phyloP scores from a whole-genome alignment of 2,113 vertebrate genomes.

The Mystacornis crossleyi region DNA sequence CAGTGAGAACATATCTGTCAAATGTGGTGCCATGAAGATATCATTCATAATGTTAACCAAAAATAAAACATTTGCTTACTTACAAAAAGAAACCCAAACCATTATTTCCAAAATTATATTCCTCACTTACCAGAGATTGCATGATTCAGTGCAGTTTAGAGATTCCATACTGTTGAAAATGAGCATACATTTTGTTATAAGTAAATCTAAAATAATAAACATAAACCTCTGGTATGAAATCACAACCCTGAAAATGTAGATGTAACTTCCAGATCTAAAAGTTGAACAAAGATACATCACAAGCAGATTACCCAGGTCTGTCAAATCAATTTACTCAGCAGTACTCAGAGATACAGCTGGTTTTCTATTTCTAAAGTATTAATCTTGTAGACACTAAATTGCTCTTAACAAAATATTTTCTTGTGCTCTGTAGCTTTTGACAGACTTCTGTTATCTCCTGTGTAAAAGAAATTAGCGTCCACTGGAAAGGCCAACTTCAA shows the following conservation, averaged over 20 bases:
- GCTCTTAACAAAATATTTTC: constrained; percentile 8
- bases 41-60: neutral
- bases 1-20: neutral
- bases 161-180: neutral
- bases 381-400: neutral
- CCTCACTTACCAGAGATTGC: neutral
- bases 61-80: neutral
- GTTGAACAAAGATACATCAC: neutral
- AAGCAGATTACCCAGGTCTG: neutral
- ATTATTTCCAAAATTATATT: neutral
- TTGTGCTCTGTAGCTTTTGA: neutral
- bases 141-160: neutral
- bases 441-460: neutral
- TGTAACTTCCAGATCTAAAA: neutral
- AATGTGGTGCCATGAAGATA: neutral
- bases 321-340: neutral
- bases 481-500: neutral
- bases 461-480: neutral
- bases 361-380: constrained; percentile 20
- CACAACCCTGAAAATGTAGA: neutral
- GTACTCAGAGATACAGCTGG: neutral
- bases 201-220: neutral
- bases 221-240: neutral
- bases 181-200: fast-evolving
- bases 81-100: neutral